These are phyloP conservation scores for Bovichtus variegatus DNA, from an alignment of 2,797 vertebrate species.

Conservation along the genomic window DNA sequence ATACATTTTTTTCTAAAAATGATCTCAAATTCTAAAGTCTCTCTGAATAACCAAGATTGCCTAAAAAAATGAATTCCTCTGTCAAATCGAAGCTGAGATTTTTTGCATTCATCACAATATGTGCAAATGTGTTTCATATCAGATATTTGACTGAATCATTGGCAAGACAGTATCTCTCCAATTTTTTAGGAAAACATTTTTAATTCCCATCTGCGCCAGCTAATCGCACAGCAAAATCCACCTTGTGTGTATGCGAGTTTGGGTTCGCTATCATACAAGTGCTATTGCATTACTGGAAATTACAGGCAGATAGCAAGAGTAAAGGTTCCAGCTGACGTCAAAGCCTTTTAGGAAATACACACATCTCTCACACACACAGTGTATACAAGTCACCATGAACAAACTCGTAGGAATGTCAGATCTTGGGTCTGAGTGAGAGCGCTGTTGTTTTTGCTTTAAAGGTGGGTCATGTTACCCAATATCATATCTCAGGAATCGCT, in stretches of 20 bases:
- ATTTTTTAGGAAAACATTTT: conserved; percentile 42
- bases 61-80: conserved; percentile 8
- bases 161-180: conserved; percentile 35
- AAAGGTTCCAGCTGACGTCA: conserved; percentile 77
- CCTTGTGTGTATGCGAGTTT: conserved; percentile 28
- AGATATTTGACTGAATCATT: conserved; percentile 45
- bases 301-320: conserved; percentile 60
- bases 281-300: conserved; percentile 68
- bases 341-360: conserved; percentile 59
- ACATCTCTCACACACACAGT: conserved; percentile 48
- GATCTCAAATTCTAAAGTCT: not conserved
- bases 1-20: conserved; percentile 11
- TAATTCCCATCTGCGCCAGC: conserved; percentile 36
- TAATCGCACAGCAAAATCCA: conserved; percentile 54
- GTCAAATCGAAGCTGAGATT: conserved; percentile 3
- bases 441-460: conserved; percentile 62
- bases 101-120: conserved; percentile 9
- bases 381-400: conserved; percentile 48
- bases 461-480: conserved; percentile 66
- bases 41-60: not conserved
- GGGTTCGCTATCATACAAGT: conserved; percentile 60
- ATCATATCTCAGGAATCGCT: conserved; percentile 66
- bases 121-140: conserved; percentile 57
- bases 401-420: conserved; percentile 51
- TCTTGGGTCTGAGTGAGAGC: conserved; percentile 32